These are phyloP conservation scores for Rhagoletis zephyria DNA, from an alignment of 1,140 invertebrate species.

Conservation along the genomic window DNA sequence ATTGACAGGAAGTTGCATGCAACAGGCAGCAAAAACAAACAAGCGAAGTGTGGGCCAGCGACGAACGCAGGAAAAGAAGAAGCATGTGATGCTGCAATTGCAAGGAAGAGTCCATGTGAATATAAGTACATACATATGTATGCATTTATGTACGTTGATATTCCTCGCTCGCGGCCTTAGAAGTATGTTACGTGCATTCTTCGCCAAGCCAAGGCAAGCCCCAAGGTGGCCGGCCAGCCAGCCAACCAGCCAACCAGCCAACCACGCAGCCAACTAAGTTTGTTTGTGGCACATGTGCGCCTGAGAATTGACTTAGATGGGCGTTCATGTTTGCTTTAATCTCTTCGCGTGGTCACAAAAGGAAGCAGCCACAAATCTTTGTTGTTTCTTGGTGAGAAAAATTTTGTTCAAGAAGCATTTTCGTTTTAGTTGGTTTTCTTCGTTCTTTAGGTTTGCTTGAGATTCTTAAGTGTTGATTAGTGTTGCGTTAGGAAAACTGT, in stretches of 20 bases:
- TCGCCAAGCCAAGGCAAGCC: conserved; percentile 26
- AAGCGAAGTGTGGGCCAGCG: not conserved
- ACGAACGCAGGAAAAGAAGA: not conserved
- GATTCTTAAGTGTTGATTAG: conserved; percentile 49
- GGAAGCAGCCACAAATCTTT: not conserved
- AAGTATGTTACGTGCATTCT: conserved; percentile 4
- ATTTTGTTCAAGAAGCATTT: conserved; percentile 49
- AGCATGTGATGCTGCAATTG: not conserved
- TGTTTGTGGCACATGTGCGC: conserved; percentile 43
- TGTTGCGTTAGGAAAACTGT: conserved; percentile 41
- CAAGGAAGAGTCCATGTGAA: not conserved
- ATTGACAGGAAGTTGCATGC: conserved; percentile 52
- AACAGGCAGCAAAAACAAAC: conserved; percentile 48
- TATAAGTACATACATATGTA: not conserved
- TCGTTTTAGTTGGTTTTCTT: not conserved
- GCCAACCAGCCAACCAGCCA: too few relatives aligned
- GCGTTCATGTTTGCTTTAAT: conserved; percentile 48
- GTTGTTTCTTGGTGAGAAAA: conserved; percentile 48
- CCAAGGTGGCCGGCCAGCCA: conserved; percentile 21
- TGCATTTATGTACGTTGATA: not conserved
- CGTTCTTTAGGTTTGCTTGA: not conserved
- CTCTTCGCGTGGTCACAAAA: not conserved
- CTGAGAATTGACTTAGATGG: conserved; percentile 47
- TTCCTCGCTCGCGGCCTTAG: not conserved
- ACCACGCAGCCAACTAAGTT: too few relatives aligned